Conservation (phyloP, 2,888 invertebrate genomes). For the Agrotis segetum region DNA sequence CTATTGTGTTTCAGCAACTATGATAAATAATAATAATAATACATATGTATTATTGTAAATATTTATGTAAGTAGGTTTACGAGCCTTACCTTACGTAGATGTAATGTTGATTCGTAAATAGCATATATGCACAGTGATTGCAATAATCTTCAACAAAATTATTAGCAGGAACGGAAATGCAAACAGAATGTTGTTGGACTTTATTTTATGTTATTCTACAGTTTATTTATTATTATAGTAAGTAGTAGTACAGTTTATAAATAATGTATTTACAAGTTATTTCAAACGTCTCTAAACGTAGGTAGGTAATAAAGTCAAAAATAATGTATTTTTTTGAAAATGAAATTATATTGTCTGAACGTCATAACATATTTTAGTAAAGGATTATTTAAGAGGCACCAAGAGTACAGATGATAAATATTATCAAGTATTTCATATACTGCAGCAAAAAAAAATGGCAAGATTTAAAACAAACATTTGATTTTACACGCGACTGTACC, state of each 20-base stretch:
- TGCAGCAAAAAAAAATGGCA: neutral
- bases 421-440: too few species aligned
- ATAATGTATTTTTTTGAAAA: neutral
- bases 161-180: slow-evolving; percentile 38
- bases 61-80: slow-evolving; percentile 85
- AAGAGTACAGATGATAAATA: too few species aligned
- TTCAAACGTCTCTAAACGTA: neutral
- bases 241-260: neutral
- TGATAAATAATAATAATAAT: slow-evolving; percentile 89
- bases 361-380: too few species aligned
- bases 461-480: neutral
- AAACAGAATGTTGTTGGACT: neutral
- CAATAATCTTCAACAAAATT: slow-evolving; percentile 30
- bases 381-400: too few species aligned
- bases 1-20: slow-evolving; percentile 89
- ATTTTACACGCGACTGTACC: slow-evolving; percentile 1
- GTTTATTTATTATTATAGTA: neutral
- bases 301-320: neutral
- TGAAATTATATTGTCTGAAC: neutral
- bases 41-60: slow-evolving; percentile 84
- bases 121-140: slow-evolving; percentile 38
- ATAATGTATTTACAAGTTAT: neutral
- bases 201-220: neutral
- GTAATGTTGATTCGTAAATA: slow-evolving; percentile 53
- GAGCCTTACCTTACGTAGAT: slow-evolving; percentile 60